Evolutionary conservation across 53 echinoderm and acorn worm genomes (phyloP), one percentile per base, ranked within the genome.

Genomic region (Temnopleurus reevesii): DNA sequence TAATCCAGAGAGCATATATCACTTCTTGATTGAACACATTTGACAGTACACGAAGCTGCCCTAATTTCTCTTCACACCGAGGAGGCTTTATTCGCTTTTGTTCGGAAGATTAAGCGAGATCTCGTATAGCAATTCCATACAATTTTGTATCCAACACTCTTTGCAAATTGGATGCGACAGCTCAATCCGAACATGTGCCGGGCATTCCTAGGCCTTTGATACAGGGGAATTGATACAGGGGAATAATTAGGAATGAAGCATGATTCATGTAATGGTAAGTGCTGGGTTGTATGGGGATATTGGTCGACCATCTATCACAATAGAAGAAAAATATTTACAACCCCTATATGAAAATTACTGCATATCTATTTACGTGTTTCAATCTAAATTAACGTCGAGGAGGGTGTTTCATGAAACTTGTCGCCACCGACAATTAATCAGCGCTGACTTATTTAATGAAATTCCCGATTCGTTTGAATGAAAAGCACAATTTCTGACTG

Each of bases 91-190:
- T 66, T 8, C 66, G 66, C 8, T 21, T n/a, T n/a, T 61, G 33
- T 66, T 36, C 38, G 5, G 36, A 35, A 18, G 66, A 66, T 66
- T 66, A 66, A 66, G 66, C 8, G 66, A 66, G 66, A 66, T 66
- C 66, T 41, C 66, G 66, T 5, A 66, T 66, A 41, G 66, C 66
- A 66, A 66, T 38, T 66, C 66, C 18, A 2, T 21, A 66, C 66
- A 66, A 66, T 66, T n/a, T 66, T 66, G 66, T 41, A 66, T 66
- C 66, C 21, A 41, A 66, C 66, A 66, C 66, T 66, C 21, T n/a
- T 4, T 19, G 18, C 4, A 38, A 38, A 66, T 38, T 66, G 66
- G 66, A 66, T 66, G 66, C 8, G 66, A 66, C 66, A 66, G 66
- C 66, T 66, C 41, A 38, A 66, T 66, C 36, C 38, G 19, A n/a